Percentiles rank a stretch among this genome's conserved stretches.
These are phyloP conservation scores for Danionella cerebrum DNA, from an alignment of 2,113 vertebrate genomes.

Conservation along the genomic window DNA sequence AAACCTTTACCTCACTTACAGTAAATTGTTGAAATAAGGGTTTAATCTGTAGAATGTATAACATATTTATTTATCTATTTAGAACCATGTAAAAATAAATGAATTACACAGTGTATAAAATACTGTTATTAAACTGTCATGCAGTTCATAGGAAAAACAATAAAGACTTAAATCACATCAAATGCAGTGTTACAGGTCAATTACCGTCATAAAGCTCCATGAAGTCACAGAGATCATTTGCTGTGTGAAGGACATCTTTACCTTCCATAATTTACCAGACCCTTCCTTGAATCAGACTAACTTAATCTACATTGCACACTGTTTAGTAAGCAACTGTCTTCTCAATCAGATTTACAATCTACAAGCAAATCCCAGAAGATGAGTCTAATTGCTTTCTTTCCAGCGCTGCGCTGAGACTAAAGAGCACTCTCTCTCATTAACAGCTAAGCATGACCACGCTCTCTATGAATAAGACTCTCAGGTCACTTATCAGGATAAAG, in stretches of 20 bases:
- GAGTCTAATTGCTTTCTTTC: neutral
- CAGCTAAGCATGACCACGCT: conserved; percentile 18
- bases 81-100: too few relatives aligned
- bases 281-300: too few relatives aligned
- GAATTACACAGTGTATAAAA: too few relatives aligned
- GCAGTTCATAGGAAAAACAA: too few relatives aligned
- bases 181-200: neutral
- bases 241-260: conserved; percentile 31
- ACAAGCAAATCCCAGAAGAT: neutral
- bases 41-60: too few relatives aligned
- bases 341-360: neutral
- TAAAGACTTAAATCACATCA: too few relatives aligned
- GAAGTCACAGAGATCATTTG: conserved; percentile 45
- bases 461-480: conserved; percentile 26
- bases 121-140: too few relatives aligned
- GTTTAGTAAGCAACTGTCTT: too few relatives aligned
- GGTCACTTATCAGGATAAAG: conserved; percentile 3
- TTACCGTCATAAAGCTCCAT: conserved; percentile 36
- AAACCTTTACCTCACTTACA: too few relatives aligned
- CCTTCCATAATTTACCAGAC: conserved; percentile 31
- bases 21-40: too few relatives aligned
- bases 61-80: too few relatives aligned
- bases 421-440: neutral
- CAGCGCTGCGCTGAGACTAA: neutral
- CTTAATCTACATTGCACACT: too few relatives aligned